Conservation (phyloP, 92 coral and sea anemone genomes). For the Epizoanthus illoricatus region DNA sequence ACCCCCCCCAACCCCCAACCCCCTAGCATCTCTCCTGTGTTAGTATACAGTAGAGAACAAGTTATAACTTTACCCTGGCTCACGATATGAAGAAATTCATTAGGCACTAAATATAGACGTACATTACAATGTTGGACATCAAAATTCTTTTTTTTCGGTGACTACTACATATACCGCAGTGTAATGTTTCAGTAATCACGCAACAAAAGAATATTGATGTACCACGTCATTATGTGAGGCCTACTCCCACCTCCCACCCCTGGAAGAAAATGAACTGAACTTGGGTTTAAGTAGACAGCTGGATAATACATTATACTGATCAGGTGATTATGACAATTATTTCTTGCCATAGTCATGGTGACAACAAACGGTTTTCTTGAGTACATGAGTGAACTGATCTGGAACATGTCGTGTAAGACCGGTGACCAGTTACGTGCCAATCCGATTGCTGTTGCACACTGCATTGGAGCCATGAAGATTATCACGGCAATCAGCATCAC, state of each 20-base stretch:
- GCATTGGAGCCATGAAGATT: constrained; percentile 96
- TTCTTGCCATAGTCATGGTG: constrained; percentile 73
- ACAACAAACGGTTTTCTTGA: constrained; percentile 73
- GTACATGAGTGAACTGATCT: constrained; percentile 85
- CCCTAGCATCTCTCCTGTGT: too few species aligned
- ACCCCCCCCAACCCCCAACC: too few species aligned
- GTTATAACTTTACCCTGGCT: too few species aligned
- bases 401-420: constrained; percentile 80
- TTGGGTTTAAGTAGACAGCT: too few species aligned
- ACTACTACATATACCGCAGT: too few species aligned
- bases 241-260: not conserved
- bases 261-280: not conserved
- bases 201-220: too few species aligned
- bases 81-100: too few species aligned
- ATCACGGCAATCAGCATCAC: constrained; percentile 80
- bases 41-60: too few species aligned
- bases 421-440: constrained; percentile 83
- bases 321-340: not conserved
- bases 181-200: too few species aligned
- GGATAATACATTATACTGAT: not conserved
- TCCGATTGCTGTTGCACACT: constrained; percentile 89
- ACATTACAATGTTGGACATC: too few species aligned
- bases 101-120: too few species aligned
- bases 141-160: too few species aligned
- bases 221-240: not conserved